phyloP scores from a whole-genome alignment of 2,113 vertebrate genomes.

The Suricata suricatta region DNA sequence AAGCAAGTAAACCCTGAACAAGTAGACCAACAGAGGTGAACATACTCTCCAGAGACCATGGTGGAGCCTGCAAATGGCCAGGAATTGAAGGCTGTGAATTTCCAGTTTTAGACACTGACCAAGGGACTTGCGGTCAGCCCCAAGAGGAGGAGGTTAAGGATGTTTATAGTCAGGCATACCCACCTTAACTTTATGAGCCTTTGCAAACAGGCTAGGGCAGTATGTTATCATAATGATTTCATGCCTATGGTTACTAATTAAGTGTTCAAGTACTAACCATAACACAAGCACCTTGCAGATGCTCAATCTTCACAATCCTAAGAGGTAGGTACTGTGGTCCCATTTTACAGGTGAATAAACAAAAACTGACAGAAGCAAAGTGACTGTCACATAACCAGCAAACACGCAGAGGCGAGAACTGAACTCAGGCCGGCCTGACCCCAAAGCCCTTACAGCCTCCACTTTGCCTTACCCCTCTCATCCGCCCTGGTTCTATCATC shows the following conservation, averaged over 20 bases:
- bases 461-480: not conserved
- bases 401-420: not conserved
- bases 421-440: not conserved
- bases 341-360: not conserved
- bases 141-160: not conserved
- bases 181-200: not conserved
- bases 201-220: not conserved
- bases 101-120: not conserved
- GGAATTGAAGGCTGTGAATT: not conserved
- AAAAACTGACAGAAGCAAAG: not conserved
- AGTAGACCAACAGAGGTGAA: not conserved
- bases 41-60: not conserved
- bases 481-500: not conserved
- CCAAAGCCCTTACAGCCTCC: not conserved
- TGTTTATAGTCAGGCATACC: not conserved
- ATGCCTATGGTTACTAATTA: not conserved
- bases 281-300: not conserved
- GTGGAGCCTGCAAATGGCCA: not conserved
- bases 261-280: not conserved
- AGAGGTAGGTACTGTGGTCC: not conserved
- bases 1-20: not conserved
- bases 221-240: not conserved
- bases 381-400: not conserved
- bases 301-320: not conserved
- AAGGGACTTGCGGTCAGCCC: not conserved